Evolutionary conservation across 2,797 vertebrate genomes (phyloP).

Genomic region (Spinibarbus caldwelli): DNA sequence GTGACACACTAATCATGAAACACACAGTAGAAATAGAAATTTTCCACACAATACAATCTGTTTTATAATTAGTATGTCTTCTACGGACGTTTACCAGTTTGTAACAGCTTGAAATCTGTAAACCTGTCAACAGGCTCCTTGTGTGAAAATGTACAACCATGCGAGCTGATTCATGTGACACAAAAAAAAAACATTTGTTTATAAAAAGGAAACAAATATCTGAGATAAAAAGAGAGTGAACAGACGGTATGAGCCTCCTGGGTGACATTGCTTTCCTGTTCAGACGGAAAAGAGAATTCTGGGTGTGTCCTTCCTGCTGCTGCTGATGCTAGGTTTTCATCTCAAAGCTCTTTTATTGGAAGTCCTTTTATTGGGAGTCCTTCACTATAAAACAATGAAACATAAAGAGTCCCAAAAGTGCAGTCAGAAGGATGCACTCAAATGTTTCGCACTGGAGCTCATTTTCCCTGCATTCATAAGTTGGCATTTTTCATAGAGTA

Average conservation of each 20-base stretch:
- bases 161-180: background rate
- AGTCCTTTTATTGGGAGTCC: background rate
- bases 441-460: background rate
- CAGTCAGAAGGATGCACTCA: background rate
- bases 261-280: background rate
- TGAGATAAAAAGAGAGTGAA: constrained; percentile 3
- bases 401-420: constrained; percentile 33
- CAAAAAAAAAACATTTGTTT: background rate
- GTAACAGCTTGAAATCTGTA: background rate
- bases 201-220: background rate
- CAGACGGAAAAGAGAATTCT: background rate
- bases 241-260: background rate
- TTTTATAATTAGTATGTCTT: background rate
- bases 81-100: constrained; percentile 15
- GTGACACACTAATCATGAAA: background rate
- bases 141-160: background rate
- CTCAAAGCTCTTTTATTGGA: background rate
- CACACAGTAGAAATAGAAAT: background rate
- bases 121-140: constrained; percentile 5
- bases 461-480: background rate
- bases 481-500: background rate
- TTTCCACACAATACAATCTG: constrained; percentile 13
- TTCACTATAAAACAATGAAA: background rate
- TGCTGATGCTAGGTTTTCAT: constrained; percentile 3
- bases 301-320: constrained; percentile 10